Conservation (phyloP, 2,888 invertebrate species). For the Agrochola lychnidis region DNA sequence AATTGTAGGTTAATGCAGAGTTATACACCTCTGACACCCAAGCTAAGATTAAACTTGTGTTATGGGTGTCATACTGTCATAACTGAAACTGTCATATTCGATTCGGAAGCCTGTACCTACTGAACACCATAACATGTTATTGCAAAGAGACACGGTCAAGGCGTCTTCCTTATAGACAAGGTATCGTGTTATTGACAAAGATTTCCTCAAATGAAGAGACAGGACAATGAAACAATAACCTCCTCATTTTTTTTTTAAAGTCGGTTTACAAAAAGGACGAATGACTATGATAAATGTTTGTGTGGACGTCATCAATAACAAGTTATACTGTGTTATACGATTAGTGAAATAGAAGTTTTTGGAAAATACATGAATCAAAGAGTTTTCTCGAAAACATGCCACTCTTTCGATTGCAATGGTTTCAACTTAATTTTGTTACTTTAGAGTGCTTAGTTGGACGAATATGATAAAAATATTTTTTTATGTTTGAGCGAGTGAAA, state of each 20-base stretch:
- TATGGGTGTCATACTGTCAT: too few relatives aligned
- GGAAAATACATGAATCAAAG: slow-evolving; percentile 24
- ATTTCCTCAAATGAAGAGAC: slow-evolving; percentile 32
- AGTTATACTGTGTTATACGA: not conserved
- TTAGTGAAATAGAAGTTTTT: slow-evolving; percentile 21
- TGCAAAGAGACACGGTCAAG: slow-evolving; percentile 17
- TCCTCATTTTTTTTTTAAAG: not conserved
- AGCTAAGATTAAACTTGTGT: too few relatives aligned
- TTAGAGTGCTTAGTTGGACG: slow-evolving; percentile 4
- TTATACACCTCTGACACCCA: too few relatives aligned
- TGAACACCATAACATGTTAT: not conserved
- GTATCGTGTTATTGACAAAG: slow-evolving; percentile 19
- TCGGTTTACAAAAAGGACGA: not conserved
- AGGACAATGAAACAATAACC: slow-evolving; percentile 19
- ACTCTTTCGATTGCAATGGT: not conserved
- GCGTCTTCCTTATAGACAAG: slow-evolving; percentile 40
- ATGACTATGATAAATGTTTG: not conserved
- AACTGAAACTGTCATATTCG: not conserved
- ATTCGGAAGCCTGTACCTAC: not conserved
- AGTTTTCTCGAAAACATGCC: slow-evolving; percentile 12
- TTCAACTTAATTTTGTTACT: slow-evolving; percentile 10
- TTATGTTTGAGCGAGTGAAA: slow-evolving; percentile 2
- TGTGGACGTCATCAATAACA: slow-evolving; percentile 8
- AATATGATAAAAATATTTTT: too few relatives aligned
- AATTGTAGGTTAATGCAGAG: too few relatives aligned